Base-by-base conservation (phyloP, 2,888 invertebrate genomes). In the Sclerodermus sp. region DNA sequence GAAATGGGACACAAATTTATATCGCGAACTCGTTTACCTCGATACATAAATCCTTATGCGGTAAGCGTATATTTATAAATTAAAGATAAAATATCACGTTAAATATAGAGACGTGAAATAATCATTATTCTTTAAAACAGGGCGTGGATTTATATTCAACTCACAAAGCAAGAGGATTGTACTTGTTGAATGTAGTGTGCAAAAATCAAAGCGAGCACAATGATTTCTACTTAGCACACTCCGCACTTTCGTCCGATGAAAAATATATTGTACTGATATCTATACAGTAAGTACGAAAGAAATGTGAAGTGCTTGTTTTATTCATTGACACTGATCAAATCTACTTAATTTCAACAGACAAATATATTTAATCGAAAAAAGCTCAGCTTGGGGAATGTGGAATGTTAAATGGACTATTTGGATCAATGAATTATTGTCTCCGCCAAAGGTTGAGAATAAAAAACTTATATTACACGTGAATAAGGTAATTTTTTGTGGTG, bases 361-460 rank as follows among this genome's bases (percentile, higher is more conserved):
- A 71, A 82, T 91, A 48, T 84, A 89, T 72, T 80, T 89, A 70
- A 82, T 90, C 51, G 87, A 89, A 60, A 87, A 88, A 62, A 85
- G 85, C 61, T 56, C 49, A 23, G 82, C 82, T 60, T 86, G 87
- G 84, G 86, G 87, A 32, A 82, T 85, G 8, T 91, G 90, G 88
- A 87, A 87, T 64, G 82, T 89, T 23, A 89, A 89, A 75, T 91
- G 91, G 91, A 82, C 81, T 31, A 82, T 89, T 16, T 83, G 85
- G 51, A 81, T 91, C 43, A 87, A 89, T 68, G 87, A 89, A 65
- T 82, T 92, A 45, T 82, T 88, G 62, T 87, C 85, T 10, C 82
- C 87, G 12, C 89, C 89, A 1, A 76, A 80, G 49, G 77, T 87
- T 30, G 66, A 77, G 16, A 82, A 81, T 1, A 83, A 86, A 46